Evolutionary conservation across 2,888 invertebrate species (phyloP), one percentile per base, ranked within the genome.

Genomic region (Xanthorhoe spadicearia): DNA sequence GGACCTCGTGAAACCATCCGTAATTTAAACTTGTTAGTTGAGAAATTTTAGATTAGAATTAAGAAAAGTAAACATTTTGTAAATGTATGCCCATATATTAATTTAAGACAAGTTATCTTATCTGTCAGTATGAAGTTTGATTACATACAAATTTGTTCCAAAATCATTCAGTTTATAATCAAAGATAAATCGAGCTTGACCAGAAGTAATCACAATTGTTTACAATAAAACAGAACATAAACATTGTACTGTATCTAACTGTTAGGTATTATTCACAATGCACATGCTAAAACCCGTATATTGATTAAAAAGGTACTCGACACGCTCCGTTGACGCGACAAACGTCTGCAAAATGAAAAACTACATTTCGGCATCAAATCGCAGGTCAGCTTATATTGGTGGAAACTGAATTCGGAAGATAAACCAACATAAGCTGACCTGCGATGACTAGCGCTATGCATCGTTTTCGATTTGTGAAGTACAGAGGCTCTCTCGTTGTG

Each of bases 241-340:
- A 43, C 38, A 13, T 43, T 43, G 38, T 10, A 13, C 13, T 38
- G 1, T 13, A 13, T 2, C 38, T 13, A 43, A 43, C 38, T 43
- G 38, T 43, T 43, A 43, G 38, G 38, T 43, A 43, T 43, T 43
- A 43, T 43, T 13, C 10, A 38, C 13, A 50, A 50, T 19, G 32
- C 15, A 43, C 43, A 51, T 50, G 55, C 38, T 43, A 28, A 60
- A 51, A 48, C 17, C 49, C 46, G 35, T 55, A 32, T 43, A 60
- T 51, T 65, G 8, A 43, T 50, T 53, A 28, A 46, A 46, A 43
- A 56, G 32, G 17, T 32, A 54, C 18, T 15, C 19, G 61, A 32
- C 54, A 62, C 61, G 61, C 62, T 62, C 51, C 35, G 55, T 46
- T 59, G 46, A 55, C 38, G 28, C 51, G 17, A 38, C 48, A 55